A percentile compares a stretch with the other conserved stretches of the same genome.
phyloP scores from a whole-genome alignment of 1,140 invertebrate genomes.

The Penaeus chinensis region DNA sequence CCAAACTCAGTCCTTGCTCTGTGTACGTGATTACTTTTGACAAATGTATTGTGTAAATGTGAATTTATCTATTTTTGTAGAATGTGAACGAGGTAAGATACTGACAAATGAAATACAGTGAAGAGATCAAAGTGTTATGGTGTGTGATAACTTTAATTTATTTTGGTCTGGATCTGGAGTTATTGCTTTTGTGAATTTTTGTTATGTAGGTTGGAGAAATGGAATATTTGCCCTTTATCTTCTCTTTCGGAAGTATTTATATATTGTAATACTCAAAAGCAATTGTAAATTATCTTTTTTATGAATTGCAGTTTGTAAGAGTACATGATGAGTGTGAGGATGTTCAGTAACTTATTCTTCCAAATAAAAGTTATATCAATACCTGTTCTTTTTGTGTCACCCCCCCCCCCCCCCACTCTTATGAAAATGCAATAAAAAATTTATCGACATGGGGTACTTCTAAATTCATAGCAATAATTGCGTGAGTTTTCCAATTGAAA shows the following conservation, averaged over 20 bases:
- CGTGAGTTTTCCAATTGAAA: no score
- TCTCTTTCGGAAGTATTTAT: no score
- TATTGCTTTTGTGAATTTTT: no score
- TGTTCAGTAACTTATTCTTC: conserved; percentile 56
- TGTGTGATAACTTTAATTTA: no score
- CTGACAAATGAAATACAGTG: not conserved
- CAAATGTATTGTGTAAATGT: not conserved
- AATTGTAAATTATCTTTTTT: no score
- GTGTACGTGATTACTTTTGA: not conserved
- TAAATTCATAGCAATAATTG: no score
- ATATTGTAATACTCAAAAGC: no score
- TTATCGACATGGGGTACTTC: not conserved
- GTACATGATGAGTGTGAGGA: conserved; percentile 7
- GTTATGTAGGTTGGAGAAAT: no score
- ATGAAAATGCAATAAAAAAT: not conserved
- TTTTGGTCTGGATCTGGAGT: no score
- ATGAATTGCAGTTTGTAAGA: not conserved
- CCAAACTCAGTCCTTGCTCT: conserved; percentile 7
- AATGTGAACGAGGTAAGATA: not conserved
- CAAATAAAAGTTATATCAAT: conserved; percentile 39
- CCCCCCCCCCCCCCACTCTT: not conserved
- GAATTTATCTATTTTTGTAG: conserved; percentile 27
- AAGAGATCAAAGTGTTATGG: not conserved
- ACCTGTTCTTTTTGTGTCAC: not conserved
- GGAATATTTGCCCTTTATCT: no score